phyloP scores from a whole-genome alignment of 2,797 vertebrate genomes.

The Eulemur albifrons region DNA sequence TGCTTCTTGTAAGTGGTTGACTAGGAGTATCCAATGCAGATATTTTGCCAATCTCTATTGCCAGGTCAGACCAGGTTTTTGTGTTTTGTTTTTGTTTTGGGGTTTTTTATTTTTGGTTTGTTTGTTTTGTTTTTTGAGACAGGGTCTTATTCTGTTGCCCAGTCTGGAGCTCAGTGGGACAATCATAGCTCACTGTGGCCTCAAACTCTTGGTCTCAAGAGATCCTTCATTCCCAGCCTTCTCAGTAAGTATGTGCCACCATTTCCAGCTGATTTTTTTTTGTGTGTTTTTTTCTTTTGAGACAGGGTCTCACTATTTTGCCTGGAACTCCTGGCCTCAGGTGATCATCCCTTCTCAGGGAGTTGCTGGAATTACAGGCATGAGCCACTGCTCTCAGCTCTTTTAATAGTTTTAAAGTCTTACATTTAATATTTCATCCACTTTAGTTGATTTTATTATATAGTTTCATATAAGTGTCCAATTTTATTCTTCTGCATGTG shows the following conservation, averaged over 20 bases:
- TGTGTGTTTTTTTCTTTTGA: not conserved
- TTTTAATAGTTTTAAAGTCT: not conserved
- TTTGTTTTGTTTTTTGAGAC: not conserved
- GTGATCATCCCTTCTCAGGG: not conserved
- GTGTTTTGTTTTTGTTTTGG: not conserved
- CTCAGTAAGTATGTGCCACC: not conserved
- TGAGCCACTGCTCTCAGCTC: not conserved
- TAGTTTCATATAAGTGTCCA: not conserved
- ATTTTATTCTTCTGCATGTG: not conserved
- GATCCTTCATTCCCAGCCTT: not conserved
- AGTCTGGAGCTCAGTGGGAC: too few species aligned
- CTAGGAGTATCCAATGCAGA: not conserved
- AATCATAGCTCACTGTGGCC: not conserved
- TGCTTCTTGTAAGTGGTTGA: not conserved
- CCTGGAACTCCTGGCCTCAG: not conserved
- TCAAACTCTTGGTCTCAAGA: not conserved
- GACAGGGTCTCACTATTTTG: not conserved
- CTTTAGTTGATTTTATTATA: not conserved
- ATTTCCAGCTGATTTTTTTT: not conserved
- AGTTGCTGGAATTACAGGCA: not conserved
- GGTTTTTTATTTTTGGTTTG: too few species aligned
- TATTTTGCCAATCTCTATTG: not conserved
- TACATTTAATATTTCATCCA: not conserved
- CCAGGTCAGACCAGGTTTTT: not conserved
- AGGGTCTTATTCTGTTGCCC: not conserved